Base-by-base conservation (phyloP, 1,140 invertebrate species). In the Ostrea edulis region DNA sequence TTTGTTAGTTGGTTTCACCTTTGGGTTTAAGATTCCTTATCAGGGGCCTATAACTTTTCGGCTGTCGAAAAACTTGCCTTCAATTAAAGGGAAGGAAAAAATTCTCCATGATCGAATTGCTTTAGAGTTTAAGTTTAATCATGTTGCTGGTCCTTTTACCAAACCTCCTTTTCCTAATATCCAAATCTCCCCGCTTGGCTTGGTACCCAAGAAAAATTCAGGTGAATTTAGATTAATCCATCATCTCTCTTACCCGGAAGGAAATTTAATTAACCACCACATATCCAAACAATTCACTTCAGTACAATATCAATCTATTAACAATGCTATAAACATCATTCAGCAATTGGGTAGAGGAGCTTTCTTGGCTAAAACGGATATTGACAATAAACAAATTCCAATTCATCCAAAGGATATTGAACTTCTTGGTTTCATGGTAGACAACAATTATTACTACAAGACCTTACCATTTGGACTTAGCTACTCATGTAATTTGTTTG, bases 181-280 rank as follows among this genome's bases (percentile, higher is more conserved):
- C 5, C 44, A 29, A 4, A 65, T 29, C 17, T 90, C 87, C 7
- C 88, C 88, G 3, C 53, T 90, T 1, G 89, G 86, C 11, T 82
- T 88, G 17, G 82, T 90, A 17, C 86, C 86, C 9, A 88, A 86
- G 52, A 58, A 51, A 20, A 8, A 52, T 2, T 0, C 29, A 2
- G 65, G 62, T 8, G 54, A 86, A 54, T 88, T 84, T 71, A 3
- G 89, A 9, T 52, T 90, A 4, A 90, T 90, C 25, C 88, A 90
- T 55, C 71, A 90, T 82, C 44, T 90, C 2, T 85, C 82, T 51
- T 90, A 55, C 29, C 87, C 90, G 12, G 53, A 87, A 20, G 29
- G 68, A 20, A 0, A 25, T 11, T 89, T 83, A 44, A 53, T 87
- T 2, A 90, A 87, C 83, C 85, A 85, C n/a, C 55, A 51, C 68